Conservation (phyloP, 2,888 invertebrate species). For the Lasioglossum lativentre region DNA sequence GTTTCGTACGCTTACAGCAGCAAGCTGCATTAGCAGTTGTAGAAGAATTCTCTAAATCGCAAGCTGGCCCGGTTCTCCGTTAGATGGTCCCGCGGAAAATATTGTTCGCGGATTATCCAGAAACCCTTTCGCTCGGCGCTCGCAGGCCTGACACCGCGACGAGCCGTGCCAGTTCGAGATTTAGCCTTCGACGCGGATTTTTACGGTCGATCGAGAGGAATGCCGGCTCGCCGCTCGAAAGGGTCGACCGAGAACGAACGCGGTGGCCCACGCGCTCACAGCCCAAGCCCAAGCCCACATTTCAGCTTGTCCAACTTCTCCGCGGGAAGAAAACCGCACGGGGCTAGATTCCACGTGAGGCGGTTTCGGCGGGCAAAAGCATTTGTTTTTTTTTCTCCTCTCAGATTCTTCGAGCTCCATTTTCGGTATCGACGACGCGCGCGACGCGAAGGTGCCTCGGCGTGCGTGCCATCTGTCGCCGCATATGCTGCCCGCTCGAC, state of each 20-base stretch:
- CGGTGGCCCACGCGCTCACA: slow-evolving; percentile 57
- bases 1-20: too few relatives aligned
- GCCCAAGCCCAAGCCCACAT: slow-evolving; percentile 49
- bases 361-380: neutral
- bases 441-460: slow-evolving; percentile 24
- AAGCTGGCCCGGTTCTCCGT: neutral
- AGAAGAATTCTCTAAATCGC: neutral
- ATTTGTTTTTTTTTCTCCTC: too few relatives aligned
- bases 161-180: slow-evolving; percentile 55
- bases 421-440: slow-evolving; percentile 35
- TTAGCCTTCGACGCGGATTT: slow-evolving; percentile 65
- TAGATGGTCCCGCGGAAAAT: neutral
- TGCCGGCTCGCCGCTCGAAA: slow-evolving; percentile 58
- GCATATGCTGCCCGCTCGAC: slow-evolving; percentile 70
- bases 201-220: slow-evolving; percentile 67
- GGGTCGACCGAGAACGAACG: slow-evolving; percentile 51
- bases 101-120: slow-evolving; percentile 54
- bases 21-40: too few relatives aligned
- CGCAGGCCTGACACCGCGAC: slow-evolving; percentile 41
- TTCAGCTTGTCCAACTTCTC: slow-evolving; percentile 37
- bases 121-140: slow-evolving; percentile 65
- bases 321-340: slow-evolving; percentile 25
- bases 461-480: slow-evolving; percentile 81
- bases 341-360: neutral
- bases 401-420: slow-evolving; percentile 12